phyloP scores from a whole-genome alignment of 2,113 vertebrate species.

The Albula glossodonta region DNA sequence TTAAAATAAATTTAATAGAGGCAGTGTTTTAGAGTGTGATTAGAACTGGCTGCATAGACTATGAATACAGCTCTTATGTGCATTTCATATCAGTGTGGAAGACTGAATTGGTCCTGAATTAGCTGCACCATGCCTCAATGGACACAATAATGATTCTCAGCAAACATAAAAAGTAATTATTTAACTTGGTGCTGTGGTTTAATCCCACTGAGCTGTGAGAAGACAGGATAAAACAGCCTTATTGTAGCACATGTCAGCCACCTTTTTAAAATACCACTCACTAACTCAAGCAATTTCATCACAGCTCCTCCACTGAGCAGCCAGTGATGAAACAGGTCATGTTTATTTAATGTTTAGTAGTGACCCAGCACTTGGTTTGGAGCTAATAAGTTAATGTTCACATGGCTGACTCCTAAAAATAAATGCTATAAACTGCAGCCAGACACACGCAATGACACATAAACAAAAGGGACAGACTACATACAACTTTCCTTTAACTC shows the following conservation, averaged over 20 bases:
- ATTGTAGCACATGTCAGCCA: too few relatives aligned
- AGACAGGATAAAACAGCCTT: background rate
- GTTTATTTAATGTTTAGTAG: slow-evolving; percentile 24
- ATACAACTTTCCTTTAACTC: background rate
- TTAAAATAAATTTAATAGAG: too few relatives aligned
- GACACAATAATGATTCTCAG: background rate
- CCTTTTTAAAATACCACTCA: background rate
- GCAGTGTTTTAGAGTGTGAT: background rate
- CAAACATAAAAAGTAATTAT: background rate
- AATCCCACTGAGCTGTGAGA: background rate
- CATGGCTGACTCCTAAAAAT: slow-evolving; percentile 26
- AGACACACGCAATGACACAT: slow-evolving; percentile 18
- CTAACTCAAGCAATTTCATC: background rate
- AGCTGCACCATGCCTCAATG: background rate
- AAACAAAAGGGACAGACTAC: slow-evolving; percentile 7
- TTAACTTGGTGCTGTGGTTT: background rate
- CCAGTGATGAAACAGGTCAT: slow-evolving; percentile 9
- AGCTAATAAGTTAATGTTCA: slow-evolving; percentile 35
- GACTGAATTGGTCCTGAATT: background rate
- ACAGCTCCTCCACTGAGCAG: background rate
- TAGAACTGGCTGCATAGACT: background rate
- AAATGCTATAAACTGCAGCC: slow-evolving; percentile 18
- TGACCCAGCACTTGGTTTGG: slow-evolving; percentile 19
- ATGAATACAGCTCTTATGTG: background rate
- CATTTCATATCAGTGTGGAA: background rate